Base-by-base conservation (phyloP, 2,113 vertebrate genomes). In the Oenanthe melanoleuca region DNA sequence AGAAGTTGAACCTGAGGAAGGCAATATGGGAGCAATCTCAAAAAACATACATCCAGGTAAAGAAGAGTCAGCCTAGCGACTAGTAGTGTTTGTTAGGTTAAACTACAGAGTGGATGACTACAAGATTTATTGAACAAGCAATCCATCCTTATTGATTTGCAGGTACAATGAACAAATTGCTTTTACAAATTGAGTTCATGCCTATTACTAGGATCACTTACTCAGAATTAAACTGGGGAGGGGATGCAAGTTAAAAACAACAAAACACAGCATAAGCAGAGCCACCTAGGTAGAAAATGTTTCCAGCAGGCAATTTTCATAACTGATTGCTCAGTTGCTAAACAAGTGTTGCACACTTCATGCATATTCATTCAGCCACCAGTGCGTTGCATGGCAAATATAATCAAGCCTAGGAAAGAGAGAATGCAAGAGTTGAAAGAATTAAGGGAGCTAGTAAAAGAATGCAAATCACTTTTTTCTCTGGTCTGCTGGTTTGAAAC, bases 401-500 rank as follows among this genome's bases (percentile, higher is more conserved):
- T 50, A 89, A 89, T 69, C 50, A 73, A 75, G 61, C 50, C 66
- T 60, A 77, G 81, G 38, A 92, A 83, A 90, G 26, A 65, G 14
- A 61, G n/a, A 71, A 81, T 31, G 29, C 49, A 66, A 34, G 18
- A 79, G 21, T 26, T 85, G 57, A 72, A 88, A 83, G 31, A 80
- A 86, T 93, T 70, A 81, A 92, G 18, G n/a, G 29, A 92, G 57
- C 21, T 34, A 60, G 52, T 38, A 89, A 80, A 77, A 31, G 33
- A 93, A 91, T 93, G 66, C 14, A 93, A 91, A 94, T 57, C 37
- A 49, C 37, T 87, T 86, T 91, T 21, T 59, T 82, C 50, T 91
- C 50, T 87, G 49, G 33, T 75, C 64, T 83, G 44, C 22, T 92
- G 52, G 44, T 86, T 71, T 93, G 47, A 88, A 86, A 82, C 79